phyloP scores from a whole-genome alignment of 2,797 vertebrate species.

The Periophthalmus magnuspinnatus region DNA sequence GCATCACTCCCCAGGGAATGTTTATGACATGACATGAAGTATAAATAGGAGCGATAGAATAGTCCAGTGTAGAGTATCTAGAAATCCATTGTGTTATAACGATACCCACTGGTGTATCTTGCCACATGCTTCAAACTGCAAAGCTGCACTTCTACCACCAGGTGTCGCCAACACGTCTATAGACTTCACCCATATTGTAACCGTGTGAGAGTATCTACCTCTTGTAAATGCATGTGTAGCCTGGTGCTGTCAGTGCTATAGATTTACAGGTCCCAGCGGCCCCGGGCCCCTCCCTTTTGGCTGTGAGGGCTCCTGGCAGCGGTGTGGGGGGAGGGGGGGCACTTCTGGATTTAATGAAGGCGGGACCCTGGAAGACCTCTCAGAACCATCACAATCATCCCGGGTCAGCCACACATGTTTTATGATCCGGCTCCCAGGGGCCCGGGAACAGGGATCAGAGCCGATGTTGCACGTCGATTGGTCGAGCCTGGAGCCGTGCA shows the following conservation, averaged over 20 bases:
- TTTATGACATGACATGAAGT: too few relatives aligned
- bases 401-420: conserved; percentile 57
- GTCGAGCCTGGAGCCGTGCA: conserved; percentile 35
- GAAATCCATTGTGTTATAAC: not conserved
- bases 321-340: not conserved
- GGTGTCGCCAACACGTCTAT: not conserved
- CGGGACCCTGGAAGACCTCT: conserved; percentile 53
- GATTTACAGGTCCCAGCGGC: conserved; percentile 55
- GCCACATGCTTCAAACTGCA: not conserved
- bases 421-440: conserved; percentile 59
- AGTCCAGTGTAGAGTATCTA: not conserved
- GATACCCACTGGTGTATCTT: not conserved
- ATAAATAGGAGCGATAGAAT: too few relatives aligned
- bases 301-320: conserved; percentile 4
- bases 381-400: conserved; percentile 62
- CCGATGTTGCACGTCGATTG: not conserved
- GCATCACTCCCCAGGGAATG: too few relatives aligned
- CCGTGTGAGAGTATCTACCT: not conserved
- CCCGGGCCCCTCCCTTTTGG: conserved; percentile 10
- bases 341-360: conserved; percentile 69
- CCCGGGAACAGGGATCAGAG: conserved; percentile 14
- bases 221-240: not conserved
- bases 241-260: conserved; percentile 10
- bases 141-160: not conserved
- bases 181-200: too few relatives aligned